Evolutionary conservation across 1,140 invertebrate genomes (phyloP).

Genomic region (honey bee (Apis mellifera)): Amel_HAv3.1 CM009945.2:6971501-6972000

Average conservation of each 20-base stretch:
- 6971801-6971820: slow-evolving; percentile 11
- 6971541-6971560: slow-evolving; percentile 38
- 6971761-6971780: slow-evolving; percentile 33
- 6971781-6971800: not conserved
- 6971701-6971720: slow-evolving; percentile 30
- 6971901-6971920: not conserved
- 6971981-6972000: slow-evolving; percentile 44
- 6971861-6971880: not conserved
- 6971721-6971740: slow-evolving; percentile 14
- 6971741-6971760: slow-evolving; percentile 29
- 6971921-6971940: slow-evolving; percentile 23
- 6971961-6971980: slow-evolving; percentile 28
- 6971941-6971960: slow-evolving; percentile 55
- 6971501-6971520: not conserved
- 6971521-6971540: not conserved
- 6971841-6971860: not conserved
- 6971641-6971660: slow-evolving; percentile 33
- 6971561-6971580: not conserved
- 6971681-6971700: slow-evolving; percentile 17
- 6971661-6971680: slow-evolving; percentile 2
- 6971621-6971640: slow-evolving; percentile 36
- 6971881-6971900: not conserved
- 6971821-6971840: not conserved
- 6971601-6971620: not conserved
- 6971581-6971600: slow-evolving; percentile 38